These are phyloP conservation scores for Spodoptera litura DNA, from an alignment of 1,140 invertebrate genomes.

Conservation along the genomic window DNA sequence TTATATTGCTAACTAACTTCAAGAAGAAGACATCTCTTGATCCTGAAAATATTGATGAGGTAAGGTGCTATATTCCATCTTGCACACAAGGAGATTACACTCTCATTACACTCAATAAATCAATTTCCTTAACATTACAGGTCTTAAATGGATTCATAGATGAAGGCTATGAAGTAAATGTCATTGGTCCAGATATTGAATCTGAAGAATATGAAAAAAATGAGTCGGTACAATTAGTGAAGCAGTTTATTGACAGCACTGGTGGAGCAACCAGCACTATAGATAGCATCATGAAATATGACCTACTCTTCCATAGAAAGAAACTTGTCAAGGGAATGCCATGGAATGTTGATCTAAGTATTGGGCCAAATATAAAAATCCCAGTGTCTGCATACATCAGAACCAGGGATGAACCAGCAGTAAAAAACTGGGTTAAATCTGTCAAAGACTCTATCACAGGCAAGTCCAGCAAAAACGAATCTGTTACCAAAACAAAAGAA, in stretches of 20 bases:
- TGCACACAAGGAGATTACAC: too few relatives aligned
- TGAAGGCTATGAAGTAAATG: slow-evolving; percentile 75
- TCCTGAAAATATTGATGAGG: slow-evolving; percentile 37
- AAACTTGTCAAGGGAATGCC: slow-evolving; percentile 60
- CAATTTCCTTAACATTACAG: slow-evolving; percentile 63
- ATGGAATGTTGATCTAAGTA: slow-evolving; percentile 81
- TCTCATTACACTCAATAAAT: neutral
- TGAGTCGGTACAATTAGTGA: slow-evolving; percentile 63
- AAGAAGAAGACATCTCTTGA: slow-evolving; percentile 49
- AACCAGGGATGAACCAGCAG: slow-evolving; percentile 74
- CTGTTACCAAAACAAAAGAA: slow-evolving; percentile 63
- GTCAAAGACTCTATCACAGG: slow-evolving; percentile 73
- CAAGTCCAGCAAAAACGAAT: slow-evolving; percentile 65
- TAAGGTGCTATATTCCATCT: slow-evolving; percentile 9
- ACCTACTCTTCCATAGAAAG: slow-evolving; percentile 79
- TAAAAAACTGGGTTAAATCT: slow-evolving; percentile 71
- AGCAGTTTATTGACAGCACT: slow-evolving; percentile 72
- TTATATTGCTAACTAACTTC: slow-evolving; percentile 83
- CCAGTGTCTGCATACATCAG: slow-evolving; percentile 78
- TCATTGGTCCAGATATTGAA: slow-evolving; percentile 79
- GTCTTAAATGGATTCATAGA: slow-evolving; percentile 72
- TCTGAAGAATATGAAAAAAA: slow-evolving; percentile 62
- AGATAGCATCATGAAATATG: slow-evolving; percentile 75
- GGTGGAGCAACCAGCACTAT: slow-evolving; percentile 75
- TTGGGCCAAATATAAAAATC: slow-evolving; percentile 81